A percentile compares a stretch with the other conserved stretches of the same genome.
Evolutionary conservation across 2,888 invertebrate species (phyloP).

Genomic region (Tenthredo mesomela): DNA sequence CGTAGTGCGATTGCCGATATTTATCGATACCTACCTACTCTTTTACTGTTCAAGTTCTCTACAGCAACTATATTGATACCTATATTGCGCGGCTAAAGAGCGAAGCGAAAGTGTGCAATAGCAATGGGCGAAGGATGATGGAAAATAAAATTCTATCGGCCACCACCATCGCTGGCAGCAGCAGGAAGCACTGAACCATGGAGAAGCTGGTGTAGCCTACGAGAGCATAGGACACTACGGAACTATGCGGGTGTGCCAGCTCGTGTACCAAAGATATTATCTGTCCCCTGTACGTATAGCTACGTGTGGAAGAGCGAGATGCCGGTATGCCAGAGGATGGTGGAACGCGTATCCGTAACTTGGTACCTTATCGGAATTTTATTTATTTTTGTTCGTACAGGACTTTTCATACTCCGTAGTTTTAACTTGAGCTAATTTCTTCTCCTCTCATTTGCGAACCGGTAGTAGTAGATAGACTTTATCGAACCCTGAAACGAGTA

Average conservation of each 20-base stretch:
- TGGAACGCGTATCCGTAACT: slow-evolving; percentile 32
- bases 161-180: slow-evolving; percentile 29
- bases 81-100: slow-evolving; percentile 12
- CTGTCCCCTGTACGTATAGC: slow-evolving; percentile 56
- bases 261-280: slow-evolving; percentile 63
- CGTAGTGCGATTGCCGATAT: neutral
- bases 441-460: slow-evolving; percentile 20
- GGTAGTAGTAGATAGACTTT: slow-evolving; percentile 23
- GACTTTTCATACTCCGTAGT: slow-evolving; percentile 33
- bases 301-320: slow-evolving; percentile 55
- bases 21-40: neutral
- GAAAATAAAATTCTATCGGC: slow-evolving; percentile 43
- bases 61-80: neutral
- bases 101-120: slow-evolving; percentile 5
- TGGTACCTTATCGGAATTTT: slow-evolving; percentile 29
- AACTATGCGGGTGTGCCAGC: slow-evolving; percentile 63
- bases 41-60: neutral
- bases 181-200: slow-evolving; percentile 40
- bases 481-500: slow-evolving; percentile 16
- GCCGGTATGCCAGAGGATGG: neutral
- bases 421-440: slow-evolving; percentile 34
- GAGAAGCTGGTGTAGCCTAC: slow-evolving; percentile 35
- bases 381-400: neutral
- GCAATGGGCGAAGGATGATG: slow-evolving; percentile 21
- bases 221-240: slow-evolving; percentile 55